Evolutionary conservation across 2,113 vertebrate species (phyloP).

Genomic region (Melanotaenia duboulayi): DNA sequence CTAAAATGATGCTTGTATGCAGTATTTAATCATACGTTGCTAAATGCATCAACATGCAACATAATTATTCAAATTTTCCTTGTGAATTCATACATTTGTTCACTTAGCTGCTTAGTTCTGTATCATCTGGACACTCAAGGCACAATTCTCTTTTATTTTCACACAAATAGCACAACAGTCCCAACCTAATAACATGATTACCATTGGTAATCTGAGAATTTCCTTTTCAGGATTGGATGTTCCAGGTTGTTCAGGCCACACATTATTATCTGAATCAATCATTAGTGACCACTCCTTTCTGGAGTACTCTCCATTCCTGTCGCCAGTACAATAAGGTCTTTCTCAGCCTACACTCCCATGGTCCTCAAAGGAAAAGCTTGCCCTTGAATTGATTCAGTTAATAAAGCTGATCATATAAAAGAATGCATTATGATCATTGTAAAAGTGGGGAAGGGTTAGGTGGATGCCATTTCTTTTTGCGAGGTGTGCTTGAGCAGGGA

Average conservation of each 20-base stretch:
- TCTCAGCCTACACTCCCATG: neutral
- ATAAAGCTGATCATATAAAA: slow-evolving; percentile 39
- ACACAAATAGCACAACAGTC: too few species aligned
- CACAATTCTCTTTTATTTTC: neutral
- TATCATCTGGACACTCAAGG: neutral
- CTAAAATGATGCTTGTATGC: too few species aligned
- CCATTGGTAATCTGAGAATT: neutral
- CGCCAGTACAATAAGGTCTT: neutral
- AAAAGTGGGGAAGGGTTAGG: slow-evolving; percentile 9
- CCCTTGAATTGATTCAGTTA: slow-evolving; percentile 36
- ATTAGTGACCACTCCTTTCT: slow-evolving; percentile 7
- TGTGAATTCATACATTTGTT: too few species aligned
- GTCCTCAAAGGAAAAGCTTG: slow-evolving; percentile 15
- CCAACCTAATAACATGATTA: neutral
- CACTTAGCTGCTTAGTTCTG: too few species aligned
- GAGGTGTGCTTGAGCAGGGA: too few species aligned
- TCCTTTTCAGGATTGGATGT: neutral
- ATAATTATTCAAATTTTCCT: neutral
- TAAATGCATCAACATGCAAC: neutral
- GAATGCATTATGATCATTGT: slow-evolving; percentile 6
- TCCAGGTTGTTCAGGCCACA: neutral
- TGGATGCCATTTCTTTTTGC: slow-evolving; percentile 30
- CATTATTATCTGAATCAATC: neutral
- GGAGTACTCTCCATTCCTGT: slow-evolving; percentile 17
- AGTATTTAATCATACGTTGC: too few species aligned